phyloP scores from a whole-genome alignment of 2,888 invertebrate genomes.

The Eurytoma californica region DNA sequence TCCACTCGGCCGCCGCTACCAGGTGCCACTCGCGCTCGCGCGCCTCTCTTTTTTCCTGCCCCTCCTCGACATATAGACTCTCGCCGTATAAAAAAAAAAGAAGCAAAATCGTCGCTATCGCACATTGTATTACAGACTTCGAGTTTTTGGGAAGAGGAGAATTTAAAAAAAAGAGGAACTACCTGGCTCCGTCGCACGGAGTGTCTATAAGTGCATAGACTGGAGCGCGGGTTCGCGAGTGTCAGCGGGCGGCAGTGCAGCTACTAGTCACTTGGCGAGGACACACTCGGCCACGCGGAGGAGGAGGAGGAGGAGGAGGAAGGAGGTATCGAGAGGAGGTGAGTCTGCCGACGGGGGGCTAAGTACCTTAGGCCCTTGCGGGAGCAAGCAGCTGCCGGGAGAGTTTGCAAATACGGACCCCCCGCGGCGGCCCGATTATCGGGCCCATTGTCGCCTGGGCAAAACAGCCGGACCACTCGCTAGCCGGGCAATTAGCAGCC shows the following conservation, averaged over 20 bases:
- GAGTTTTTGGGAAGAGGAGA: neutral
- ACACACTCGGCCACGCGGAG: too few species aligned
- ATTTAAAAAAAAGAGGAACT: neutral
- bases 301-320: too few species aligned
- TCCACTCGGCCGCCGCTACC: too few species aligned
- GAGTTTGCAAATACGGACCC: conserved; percentile 24
- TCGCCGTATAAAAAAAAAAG: too few species aligned
- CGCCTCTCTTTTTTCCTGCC: neutral
- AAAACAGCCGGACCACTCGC: conserved; percentile 39
- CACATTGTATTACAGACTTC: too few species aligned
- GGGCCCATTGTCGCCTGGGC: conserved; percentile 43
- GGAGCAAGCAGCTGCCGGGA: neutral
- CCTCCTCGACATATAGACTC: neutral
- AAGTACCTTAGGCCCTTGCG: neutral
- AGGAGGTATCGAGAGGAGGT: neutral
- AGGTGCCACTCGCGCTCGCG: conserved; percentile 2
- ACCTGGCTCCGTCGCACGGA: too few species aligned
- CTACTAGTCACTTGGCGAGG: too few species aligned
- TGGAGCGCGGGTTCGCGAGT: too few species aligned
- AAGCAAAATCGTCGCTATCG: too few species aligned
- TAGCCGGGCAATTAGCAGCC: neutral
- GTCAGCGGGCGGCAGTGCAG: too few species aligned
- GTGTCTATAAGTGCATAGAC: too few species aligned
- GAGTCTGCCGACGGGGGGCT: neutral
- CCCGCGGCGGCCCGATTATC: conserved; percentile 46